Percentiles rank a stretch among this genome's conserved stretches.
Evolutionary conservation across 64 coral and sea anemone species (phyloP).

Genomic region (Catalaphyllia jardinei): DNA sequence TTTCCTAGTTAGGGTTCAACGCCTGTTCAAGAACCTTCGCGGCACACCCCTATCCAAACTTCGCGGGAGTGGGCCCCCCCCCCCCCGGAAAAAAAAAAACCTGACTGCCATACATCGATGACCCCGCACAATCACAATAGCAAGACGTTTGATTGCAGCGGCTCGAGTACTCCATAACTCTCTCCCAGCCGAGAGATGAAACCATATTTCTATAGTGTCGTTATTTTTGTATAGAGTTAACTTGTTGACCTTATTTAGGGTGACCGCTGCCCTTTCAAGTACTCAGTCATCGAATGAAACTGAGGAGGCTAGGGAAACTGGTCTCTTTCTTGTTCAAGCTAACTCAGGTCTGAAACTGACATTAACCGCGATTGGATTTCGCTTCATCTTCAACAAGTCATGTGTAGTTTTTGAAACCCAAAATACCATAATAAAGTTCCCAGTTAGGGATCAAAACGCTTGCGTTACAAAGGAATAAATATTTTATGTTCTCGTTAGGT

Average conservation of each 20-base stretch:
- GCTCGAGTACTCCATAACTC: too few relatives aligned
- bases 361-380: not conserved
- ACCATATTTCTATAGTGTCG: not conserved
- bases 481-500: constrained; percentile 26
- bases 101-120: too few relatives aligned
- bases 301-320: not conserved
- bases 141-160: too few relatives aligned
- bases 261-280: constrained; percentile 45
- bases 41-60: too few relatives aligned
- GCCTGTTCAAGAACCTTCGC: too few relatives aligned
- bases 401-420: not conserved
- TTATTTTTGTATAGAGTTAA: not conserved
- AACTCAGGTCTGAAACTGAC: too few relatives aligned
- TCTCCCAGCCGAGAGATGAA: too few relatives aligned
- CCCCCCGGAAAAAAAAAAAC: too few relatives aligned
- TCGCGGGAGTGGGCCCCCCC: too few relatives aligned
- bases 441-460: not conserved
- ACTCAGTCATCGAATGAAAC: not conserved
- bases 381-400: not conserved
- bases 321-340: not conserved
- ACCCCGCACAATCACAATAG: too few relatives aligned
- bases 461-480: not conserved
- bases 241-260: constrained; percentile 15
- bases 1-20: too few relatives aligned
- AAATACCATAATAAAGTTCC: not conserved